Conservation (phyloP, 2,113 vertebrate genomes). For the Oryzias curvinotus region DNA sequence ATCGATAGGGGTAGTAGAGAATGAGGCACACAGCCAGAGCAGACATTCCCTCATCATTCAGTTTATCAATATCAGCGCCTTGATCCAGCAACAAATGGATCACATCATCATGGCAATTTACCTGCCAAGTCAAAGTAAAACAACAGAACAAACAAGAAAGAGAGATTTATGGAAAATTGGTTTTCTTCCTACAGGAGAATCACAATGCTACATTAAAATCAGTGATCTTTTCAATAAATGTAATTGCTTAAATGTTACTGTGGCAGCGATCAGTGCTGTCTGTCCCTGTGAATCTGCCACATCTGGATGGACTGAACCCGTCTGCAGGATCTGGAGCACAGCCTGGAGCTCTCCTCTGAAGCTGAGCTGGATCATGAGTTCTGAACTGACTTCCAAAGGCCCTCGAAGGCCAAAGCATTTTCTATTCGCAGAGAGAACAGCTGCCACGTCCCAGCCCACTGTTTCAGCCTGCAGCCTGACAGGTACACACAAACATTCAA, state of each 20-base stretch:
- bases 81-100: conserved; percentile 82
- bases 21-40: conserved; percentile 79
- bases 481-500: neutral
- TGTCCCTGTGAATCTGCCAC: conserved; percentile 79
- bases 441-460: conserved; percentile 69
- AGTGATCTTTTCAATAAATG: neutral
- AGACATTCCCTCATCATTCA: conserved; percentile 81
- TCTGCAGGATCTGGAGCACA: conserved; percentile 68
- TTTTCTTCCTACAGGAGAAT: too few relatives aligned
- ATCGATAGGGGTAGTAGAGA: conserved; percentile 79
- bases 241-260: conserved; percentile 67
- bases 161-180: too few relatives aligned
- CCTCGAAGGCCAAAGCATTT: conserved; percentile 73
- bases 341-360: conserved; percentile 68
- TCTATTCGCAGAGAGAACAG: conserved; percentile 73
- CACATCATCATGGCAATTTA: conserved; percentile 74
- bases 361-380: conserved; percentile 77
- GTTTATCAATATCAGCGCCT: conserved; percentile 84
- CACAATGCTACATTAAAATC: too few relatives aligned
- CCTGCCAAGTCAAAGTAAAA: conserved; percentile 59
- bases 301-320: conserved; percentile 71
- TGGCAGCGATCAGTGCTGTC: conserved; percentile 80
- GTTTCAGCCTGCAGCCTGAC: conserved; percentile 51
- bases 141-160: neutral
- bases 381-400: conserved; percentile 76